Evolutionary conservation across 2,888 invertebrate genomes (phyloP), one percentile per base, ranked within the genome.

Genomic region (Meiosimyza platycephala): DNA sequence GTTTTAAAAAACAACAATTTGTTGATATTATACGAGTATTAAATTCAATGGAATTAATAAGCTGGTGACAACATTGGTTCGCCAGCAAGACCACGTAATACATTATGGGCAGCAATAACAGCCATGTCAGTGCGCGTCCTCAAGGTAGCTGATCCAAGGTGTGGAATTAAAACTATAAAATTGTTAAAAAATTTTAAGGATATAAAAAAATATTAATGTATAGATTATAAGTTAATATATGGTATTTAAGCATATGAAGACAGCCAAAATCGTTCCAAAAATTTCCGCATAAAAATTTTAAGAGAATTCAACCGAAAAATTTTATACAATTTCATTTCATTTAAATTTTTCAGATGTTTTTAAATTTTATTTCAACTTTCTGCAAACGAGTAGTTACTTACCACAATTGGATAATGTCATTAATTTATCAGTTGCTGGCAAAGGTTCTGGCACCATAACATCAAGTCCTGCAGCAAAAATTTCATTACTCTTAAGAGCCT

Each of bases 381-480:
- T 1, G 0, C 48, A 33, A 48, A 33, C n/a, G n/a, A n/a, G n/a
- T n/a, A n/a, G n/a, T n/a, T n/a, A 80, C 83, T 80, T 85, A 95
- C 95, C 92, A 83, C 93, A 93, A 86, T 98, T 98, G 4, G 93
- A 90, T 51, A 98, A 87, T 33, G 90, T 91, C n/a, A 95, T 83
- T 15, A 98, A 88, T 70, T 93, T 93, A 85, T 95, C 92, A 84
- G 93, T 91, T 9, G 90, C 86, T 0, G 97, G 94, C 70, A 98
- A 85, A 0, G 98, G 98, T 85, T 98, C 98, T 0, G 98, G 97
- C 1, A 92, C 91, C 81, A 94, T 94, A 4, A 98, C 98, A 85
- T 98, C 98, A 3, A 98, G 88, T 0, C 97, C 98, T 1, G 97
- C 98, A 0, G 94, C 94, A 82, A 92, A 93, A 76, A 98, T 97